Percentiles rank a stretch among this genome's conserved stretches.
Conservation (phyloP, 2,113 vertebrate species). For the Malurus cyaneus region DNA sequence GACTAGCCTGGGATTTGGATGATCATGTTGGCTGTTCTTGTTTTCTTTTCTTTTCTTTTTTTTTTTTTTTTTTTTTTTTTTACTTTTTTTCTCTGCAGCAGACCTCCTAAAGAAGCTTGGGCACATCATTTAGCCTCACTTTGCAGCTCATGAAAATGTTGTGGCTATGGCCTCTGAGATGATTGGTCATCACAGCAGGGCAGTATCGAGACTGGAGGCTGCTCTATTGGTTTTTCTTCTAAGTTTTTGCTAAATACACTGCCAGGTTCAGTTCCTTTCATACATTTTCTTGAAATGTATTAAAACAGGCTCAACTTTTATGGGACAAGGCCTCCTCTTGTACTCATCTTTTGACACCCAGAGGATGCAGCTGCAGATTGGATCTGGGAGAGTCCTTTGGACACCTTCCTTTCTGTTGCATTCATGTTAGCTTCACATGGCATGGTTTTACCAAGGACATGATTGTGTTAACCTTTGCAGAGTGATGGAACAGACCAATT, state of each 20-base stretch:
- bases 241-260: not conserved
- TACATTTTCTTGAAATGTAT: not conserved
- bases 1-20: not conserved
- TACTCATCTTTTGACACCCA: not conserved
- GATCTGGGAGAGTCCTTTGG: not conserved
- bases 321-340: not conserved
- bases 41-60: not conserved
- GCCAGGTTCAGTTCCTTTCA: not conserved
- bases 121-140: not conserved
- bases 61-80: not conserved
- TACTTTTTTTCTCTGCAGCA: not conserved
- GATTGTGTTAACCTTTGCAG: not conserved
- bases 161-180: not conserved
- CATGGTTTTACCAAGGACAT: slow-evolving; percentile 10
- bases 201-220: not conserved
- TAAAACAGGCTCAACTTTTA: not conserved
- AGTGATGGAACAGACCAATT: not conserved
- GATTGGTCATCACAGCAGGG: not conserved
- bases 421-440: not conserved
- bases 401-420: not conserved
- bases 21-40: not conserved
- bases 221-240: not conserved
- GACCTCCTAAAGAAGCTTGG: not conserved
- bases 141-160: not conserved
- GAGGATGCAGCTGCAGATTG: not conserved